Base-by-base conservation (phyloP, 2,888 invertebrate species). In the Platycheirus albimanus region DNA sequence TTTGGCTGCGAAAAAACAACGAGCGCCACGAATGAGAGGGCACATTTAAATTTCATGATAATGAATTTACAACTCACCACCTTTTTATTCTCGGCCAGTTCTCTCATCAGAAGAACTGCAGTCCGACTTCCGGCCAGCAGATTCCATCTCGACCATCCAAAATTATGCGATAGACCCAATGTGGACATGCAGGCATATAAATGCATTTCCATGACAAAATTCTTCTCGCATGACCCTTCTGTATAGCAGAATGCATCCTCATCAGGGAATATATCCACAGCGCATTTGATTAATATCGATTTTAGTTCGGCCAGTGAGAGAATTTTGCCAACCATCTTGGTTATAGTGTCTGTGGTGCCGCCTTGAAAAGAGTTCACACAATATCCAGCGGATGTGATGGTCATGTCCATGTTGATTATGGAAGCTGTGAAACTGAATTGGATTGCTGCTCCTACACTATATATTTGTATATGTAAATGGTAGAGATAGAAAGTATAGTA, bases 201-300 rank as follows among this genome's bases (percentile, higher is more conserved):
- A 90, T 96, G 96, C 81, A 93, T 92, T 89, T 96, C 96, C 88
- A 94, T 92, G 0, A 94, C 93, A 91, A 93, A 94, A 86, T 96
- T 95, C 89, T 95, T 94, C 85, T 94, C 93, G 86, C 94, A 93
- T 38, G 93, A 90, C 1, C 90, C 93, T 87, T 95, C 95, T 0
- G 96, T 91, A 88, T 96, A 94, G 87, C 93, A 93, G 88, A 94
- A 94, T 0, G 93, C 94, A 88, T 97, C 97, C 85, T 93, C 93
- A 61, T 94, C 94, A 0, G 97, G 97, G 88, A 97, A 97, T 76
- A 97, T 92, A 87, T 97, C 96, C 69, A 96, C 94, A 0, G 96
- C 96, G 0, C 94, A 94, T 1, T 92, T 92, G 5, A 93, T 93
- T 4, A 91, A 86, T 6, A 86, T 88, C 30, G 88, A 86, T 84